A percentile compares a stretch with the other conserved stretches of the same genome.
Conservation (phyloP, 2,797 vertebrate species). For the Gorsachius magnificus region DNA sequence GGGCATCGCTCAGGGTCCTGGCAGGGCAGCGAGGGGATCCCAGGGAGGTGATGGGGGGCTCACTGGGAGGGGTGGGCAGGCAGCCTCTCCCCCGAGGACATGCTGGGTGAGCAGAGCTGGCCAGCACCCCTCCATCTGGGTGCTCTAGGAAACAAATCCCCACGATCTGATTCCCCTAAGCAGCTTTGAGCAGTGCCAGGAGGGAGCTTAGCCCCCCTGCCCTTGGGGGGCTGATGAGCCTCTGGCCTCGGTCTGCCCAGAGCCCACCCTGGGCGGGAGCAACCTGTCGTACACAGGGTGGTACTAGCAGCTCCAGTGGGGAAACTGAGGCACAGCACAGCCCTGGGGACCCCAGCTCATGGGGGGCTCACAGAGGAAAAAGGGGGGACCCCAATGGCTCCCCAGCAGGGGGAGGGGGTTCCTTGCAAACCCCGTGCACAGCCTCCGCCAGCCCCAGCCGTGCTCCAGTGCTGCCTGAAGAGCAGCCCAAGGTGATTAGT, state of each 20-base stretch:
- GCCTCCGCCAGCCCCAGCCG: neutral
- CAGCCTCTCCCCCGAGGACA: neutral
- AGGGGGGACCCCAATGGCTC: neutral
- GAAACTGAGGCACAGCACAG: neutral
- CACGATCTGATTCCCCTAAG: constrained; percentile 49
- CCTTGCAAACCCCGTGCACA: neutral
- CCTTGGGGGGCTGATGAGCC: neutral
- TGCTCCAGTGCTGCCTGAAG: neutral
- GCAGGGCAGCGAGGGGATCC: neutral
- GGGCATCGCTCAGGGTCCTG: rapidly evolving
- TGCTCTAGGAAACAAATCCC: constrained; percentile 40
- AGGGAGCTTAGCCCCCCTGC: constrained; percentile 43
- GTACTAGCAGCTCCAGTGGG: neutral
- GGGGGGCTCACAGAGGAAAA: neutral
- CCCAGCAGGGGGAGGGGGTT: neutral
- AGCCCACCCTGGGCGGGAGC: neutral
- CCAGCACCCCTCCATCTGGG: constrained; percentile 33
- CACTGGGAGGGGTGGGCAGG: rapidly evolving
- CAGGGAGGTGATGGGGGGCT: rapidly evolving
- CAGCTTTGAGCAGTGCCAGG: constrained; percentile 41
- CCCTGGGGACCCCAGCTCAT: neutral
- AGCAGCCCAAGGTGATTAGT: constrained; percentile 45
- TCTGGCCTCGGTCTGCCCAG: neutral
- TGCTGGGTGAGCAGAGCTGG: neutral
- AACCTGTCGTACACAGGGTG: rapidly evolving